Percentiles rank a stretch among this genome's conserved stretches.
These are phyloP conservation scores for Alca torda DNA, from an alignment of 2,797 vertebrate species.

Conservation along the genomic window DNA sequence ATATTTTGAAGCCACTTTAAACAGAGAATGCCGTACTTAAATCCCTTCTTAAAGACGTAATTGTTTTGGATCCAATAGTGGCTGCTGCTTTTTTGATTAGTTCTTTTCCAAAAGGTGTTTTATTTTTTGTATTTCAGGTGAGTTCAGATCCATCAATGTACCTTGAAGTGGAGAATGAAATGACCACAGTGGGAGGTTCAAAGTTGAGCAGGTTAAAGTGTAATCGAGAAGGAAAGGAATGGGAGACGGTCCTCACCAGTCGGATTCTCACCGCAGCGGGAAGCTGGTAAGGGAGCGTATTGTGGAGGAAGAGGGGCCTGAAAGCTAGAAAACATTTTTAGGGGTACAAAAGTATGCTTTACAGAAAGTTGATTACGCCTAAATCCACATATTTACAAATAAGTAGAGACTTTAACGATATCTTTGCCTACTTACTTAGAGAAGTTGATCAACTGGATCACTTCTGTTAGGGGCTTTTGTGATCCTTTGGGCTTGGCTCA, in stretches of 20 bases:
- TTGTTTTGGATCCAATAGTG: background rate
- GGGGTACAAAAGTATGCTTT: background rate
- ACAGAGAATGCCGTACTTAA: background rate
- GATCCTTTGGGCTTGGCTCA: background rate
- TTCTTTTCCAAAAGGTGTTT: background rate
- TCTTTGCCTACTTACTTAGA: background rate
- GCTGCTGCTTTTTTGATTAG: background rate
- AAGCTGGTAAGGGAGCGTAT: conserved; percentile 82
- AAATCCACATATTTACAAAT: background rate
- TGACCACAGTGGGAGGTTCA: conserved; percentile 84
- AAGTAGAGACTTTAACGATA: background rate
- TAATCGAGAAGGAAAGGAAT: conserved; percentile 89
- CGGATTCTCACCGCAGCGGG: conserved; percentile 87
- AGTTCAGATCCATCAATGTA: conserved; percentile 91
- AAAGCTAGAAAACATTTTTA: background rate
- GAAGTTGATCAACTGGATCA: background rate
- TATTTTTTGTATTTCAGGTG: conserved; percentile 73
- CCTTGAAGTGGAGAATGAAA: conserved; percentile 95
- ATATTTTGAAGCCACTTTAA: background rate
- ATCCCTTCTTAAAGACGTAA: background rate
- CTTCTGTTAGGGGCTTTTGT: background rate
- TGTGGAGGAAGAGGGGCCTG: background rate
- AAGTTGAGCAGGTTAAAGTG: conserved; percentile 92
- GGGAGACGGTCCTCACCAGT: conserved; percentile 90
- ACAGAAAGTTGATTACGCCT: background rate